These are phyloP conservation scores for Euura lappo DNA, from an alignment of 1,140 invertebrate genomes.

Conservation along the genomic window DNA sequence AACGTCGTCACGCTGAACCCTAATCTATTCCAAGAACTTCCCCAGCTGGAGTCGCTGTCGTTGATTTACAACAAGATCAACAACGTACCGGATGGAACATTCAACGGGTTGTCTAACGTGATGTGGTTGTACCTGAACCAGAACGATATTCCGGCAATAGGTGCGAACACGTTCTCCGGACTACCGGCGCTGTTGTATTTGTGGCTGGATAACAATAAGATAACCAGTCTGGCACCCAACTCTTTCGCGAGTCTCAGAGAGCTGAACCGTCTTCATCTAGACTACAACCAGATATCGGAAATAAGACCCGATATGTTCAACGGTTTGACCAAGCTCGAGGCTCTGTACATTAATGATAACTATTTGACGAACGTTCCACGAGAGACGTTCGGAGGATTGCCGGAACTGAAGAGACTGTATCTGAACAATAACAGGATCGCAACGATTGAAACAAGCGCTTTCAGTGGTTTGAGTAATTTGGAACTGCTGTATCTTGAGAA, in stretches of 20 bases:
- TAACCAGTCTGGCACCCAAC: constrained; percentile 13
- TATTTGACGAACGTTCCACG: constrained; percentile 14
- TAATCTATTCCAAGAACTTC: constrained; percentile 28
- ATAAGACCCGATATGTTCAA: constrained; percentile 11
- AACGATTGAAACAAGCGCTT: constrained; percentile 15
- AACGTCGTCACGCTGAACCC: constrained; percentile 23
- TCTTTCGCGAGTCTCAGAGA: constrained; percentile 19
- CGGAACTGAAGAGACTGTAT: constrained; percentile 18
- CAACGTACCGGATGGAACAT: constrained; percentile 25
- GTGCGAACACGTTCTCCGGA: constrained; percentile 18
- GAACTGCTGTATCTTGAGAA: neutral
- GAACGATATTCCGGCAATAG: constrained; percentile 24
- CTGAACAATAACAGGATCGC: constrained; percentile 26
- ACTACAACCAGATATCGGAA: constrained; percentile 19
- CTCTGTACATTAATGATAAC: constrained; percentile 27
- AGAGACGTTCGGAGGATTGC: constrained; percentile 19
- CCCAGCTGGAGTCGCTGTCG: constrained; percentile 16
- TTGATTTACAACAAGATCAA: constrained; percentile 28
- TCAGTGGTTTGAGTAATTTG: constrained; percentile 13
- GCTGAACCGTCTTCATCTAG: constrained; percentile 23
- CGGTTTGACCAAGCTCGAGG: constrained; percentile 26
- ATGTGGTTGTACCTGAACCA: constrained; percentile 24
- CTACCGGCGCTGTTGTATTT: constrained; percentile 15
- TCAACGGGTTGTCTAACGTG: constrained; percentile 22
- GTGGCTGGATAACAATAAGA: constrained; percentile 31